phyloP scores from a whole-genome alignment of 2,888 invertebrate species.

The Horisme vitalbata region DNA sequence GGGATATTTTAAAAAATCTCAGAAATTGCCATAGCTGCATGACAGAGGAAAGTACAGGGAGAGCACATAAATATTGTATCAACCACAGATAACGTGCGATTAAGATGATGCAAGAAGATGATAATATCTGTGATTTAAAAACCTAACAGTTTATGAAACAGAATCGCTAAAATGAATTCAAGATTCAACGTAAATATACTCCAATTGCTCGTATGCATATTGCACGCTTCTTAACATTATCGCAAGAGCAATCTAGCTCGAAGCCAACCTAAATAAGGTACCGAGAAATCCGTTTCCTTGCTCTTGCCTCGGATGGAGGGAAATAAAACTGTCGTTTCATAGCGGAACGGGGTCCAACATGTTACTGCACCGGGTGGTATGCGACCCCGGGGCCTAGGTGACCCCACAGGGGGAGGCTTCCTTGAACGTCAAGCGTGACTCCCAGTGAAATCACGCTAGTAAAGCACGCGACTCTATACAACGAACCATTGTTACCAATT shows the following conservation, averaged over 20 bases:
- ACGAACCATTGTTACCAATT: conserved; percentile 44
- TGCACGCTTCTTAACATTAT: conserved; percentile 1
- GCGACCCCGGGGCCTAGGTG: conserved; percentile 52
- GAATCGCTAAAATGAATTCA: no score
- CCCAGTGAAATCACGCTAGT: conserved; percentile 75
- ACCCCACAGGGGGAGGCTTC: conserved; percentile 64
- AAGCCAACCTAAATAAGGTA: conserved; percentile 39
- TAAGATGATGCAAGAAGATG: no score
- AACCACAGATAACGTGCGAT: no score
- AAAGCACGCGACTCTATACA: conserved; percentile 63
- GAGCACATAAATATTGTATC: no score
- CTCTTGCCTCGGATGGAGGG: conserved; percentile 54
- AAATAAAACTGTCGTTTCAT: conserved; percentile 76
- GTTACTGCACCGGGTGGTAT: conserved; percentile 73
- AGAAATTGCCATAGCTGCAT: no score
- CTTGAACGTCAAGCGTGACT: conserved; percentile 73
- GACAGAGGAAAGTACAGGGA: no score
- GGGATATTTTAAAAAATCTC: no score
- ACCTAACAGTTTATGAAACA: no score
- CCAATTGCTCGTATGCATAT: no score
- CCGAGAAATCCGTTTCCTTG: conserved; percentile 52
- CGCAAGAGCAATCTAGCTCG: conserved; percentile 18
- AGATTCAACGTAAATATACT: no score
- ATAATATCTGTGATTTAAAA: no score
- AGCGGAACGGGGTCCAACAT: conserved; percentile 73